These are phyloP conservation scores for Microplitis manilae DNA, from an alignment of 2,888 invertebrate species.

Conservation along the genomic window DNA sequence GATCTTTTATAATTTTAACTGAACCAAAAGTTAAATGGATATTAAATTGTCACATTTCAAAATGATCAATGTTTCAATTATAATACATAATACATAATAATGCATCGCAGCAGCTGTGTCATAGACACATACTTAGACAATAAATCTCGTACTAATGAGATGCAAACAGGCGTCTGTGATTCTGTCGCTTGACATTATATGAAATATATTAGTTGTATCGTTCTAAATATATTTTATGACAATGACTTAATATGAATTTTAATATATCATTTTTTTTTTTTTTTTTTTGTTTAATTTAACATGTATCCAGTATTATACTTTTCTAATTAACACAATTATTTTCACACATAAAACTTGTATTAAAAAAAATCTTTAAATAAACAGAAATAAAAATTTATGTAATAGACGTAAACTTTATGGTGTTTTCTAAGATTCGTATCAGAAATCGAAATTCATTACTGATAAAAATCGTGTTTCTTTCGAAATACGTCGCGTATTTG, in stretches of 20 bases:
- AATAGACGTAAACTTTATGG: too few relatives aligned
- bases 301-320: background rate
- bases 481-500: too few relatives aligned
- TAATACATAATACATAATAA: constrained; percentile 21
- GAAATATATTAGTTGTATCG: constrained; percentile 13
- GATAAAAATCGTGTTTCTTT: too few relatives aligned
- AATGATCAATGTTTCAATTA: constrained; percentile 14
- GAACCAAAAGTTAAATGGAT: too few relatives aligned
- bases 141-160: constrained; percentile 33
- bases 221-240: constrained; percentile 21
- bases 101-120: constrained; percentile 20
- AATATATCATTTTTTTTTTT: too few relatives aligned
- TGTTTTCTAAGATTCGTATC: too few relatives aligned
- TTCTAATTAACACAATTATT: background rate
- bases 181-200: constrained; percentile 21
- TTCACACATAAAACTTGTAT: too few relatives aligned
- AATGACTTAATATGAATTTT: background rate
- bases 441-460: too few relatives aligned
- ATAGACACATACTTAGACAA: constrained; percentile 3
- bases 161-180: constrained; percentile 31
- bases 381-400: too few relatives aligned
- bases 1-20: too few relatives aligned
- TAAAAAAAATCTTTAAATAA: too few relatives aligned
- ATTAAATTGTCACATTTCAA: background rate
- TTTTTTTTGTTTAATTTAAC: too few relatives aligned